A percentile compares a stretch with the other conserved stretches of the same genome.
Conservation (phyloP, 2,113 vertebrate species). For the Gambusia holbrooki region DNA sequence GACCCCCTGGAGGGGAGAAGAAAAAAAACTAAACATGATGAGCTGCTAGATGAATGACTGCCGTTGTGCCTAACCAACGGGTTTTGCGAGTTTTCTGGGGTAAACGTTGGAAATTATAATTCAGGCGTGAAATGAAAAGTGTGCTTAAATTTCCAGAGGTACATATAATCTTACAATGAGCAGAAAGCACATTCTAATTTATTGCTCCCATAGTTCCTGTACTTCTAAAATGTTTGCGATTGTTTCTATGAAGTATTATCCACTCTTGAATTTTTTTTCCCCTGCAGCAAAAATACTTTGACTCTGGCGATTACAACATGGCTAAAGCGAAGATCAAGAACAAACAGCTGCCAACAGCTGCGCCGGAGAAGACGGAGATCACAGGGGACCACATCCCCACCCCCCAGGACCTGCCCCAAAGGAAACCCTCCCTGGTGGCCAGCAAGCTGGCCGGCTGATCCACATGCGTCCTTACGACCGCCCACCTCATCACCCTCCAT, state of each 20-base stretch:
- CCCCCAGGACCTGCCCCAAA: constrained; percentile 97
- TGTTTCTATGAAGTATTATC: not conserved
- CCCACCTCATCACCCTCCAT: constrained; percentile 34
- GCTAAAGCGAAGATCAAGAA: constrained; percentile 99
- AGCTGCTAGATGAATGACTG: too few relatives aligned
- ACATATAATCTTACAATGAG: too few relatives aligned
- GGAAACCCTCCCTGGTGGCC: constrained; percentile 97
- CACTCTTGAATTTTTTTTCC: constrained; percentile 4
- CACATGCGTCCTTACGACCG: constrained; percentile 17
- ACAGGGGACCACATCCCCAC: constrained; percentile 99
- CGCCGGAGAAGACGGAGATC: constrained; percentile 96
- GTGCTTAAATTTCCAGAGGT: too few relatives aligned
- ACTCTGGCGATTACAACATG: constrained; percentile 99
- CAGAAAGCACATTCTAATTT: too few relatives aligned
- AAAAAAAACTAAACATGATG: too few relatives aligned
- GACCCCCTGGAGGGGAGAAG: too few relatives aligned
- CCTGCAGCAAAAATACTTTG: constrained; percentile 97
- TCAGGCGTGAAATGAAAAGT: too few relatives aligned
- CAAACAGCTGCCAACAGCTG: constrained; percentile 91
- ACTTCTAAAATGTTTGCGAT: not conserved
- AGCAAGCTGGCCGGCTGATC: constrained; percentile 98
- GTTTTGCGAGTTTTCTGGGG: too few relatives aligned
- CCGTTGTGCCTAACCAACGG: too few relatives aligned
- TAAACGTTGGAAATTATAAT: too few relatives aligned
- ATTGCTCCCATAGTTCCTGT: not conserved